Conservation (phyloP, 2,113 vertebrate species). For the Fukomys damarensis region DNA sequence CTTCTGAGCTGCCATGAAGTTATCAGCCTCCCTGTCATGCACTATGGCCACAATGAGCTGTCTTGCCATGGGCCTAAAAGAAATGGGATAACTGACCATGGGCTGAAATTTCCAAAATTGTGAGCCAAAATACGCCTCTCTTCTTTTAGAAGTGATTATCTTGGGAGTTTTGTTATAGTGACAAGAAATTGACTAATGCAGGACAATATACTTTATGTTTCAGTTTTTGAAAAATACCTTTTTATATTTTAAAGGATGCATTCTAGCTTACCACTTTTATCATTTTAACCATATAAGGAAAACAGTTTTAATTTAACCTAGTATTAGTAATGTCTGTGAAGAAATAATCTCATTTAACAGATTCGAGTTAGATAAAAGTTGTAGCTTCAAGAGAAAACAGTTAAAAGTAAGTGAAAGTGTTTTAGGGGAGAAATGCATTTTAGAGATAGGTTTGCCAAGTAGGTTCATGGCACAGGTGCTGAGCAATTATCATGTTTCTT, state of each 20-base stretch:
- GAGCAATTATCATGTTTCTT: not conserved
- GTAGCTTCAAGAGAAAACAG: not conserved
- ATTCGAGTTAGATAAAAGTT: constrained; percentile 7
- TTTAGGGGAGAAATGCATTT: not conserved
- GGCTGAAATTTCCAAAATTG: not conserved
- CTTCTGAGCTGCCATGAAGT: not conserved
- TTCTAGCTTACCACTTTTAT: not conserved
- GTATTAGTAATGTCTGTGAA: not conserved
- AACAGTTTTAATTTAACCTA: constrained; percentile 32
- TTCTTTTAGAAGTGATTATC: not conserved
- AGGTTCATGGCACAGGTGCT: not conserved
- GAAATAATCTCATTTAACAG: not conserved
- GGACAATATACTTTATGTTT: not conserved
- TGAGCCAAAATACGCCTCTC: not conserved
- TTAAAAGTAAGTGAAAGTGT: not conserved
- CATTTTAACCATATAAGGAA: constrained; percentile 31
- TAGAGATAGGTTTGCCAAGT: not conserved
- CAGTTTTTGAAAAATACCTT: not conserved
- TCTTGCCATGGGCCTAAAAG: too few relatives aligned
- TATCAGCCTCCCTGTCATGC: not conserved
- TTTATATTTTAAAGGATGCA: constrained; percentile 6
- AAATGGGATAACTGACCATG: not conserved
- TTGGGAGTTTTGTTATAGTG: not conserved
- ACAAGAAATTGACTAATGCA: not conserved
- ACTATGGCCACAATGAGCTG: too few relatives aligned